These are phyloP conservation scores for Diachasmimorpha longicaudata DNA, from an alignment of 1,140 invertebrate genomes.

Conservation along the genomic window DNA sequence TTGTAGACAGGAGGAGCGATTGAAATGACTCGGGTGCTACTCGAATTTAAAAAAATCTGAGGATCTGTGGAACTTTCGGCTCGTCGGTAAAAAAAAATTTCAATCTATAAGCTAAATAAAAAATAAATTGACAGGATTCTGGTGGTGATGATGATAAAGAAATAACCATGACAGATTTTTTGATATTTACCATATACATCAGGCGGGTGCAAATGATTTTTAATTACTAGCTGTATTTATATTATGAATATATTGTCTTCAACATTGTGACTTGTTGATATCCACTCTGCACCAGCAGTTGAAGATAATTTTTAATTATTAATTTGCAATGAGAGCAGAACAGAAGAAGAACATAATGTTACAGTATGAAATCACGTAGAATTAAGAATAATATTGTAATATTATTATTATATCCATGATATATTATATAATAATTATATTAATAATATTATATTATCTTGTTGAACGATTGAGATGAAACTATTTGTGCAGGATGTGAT, in stretches of 20 bases:
- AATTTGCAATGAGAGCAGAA: not conserved
- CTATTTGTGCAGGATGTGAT: not conserved
- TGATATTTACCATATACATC: not conserved
- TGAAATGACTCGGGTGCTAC: not conserved
- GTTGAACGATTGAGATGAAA: not conserved
- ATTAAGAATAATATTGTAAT: not conserved
- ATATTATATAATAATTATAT: no score
- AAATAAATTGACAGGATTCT: not conserved
- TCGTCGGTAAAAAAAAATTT: not conserved
- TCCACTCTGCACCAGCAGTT: not conserved
- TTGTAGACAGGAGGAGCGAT: not conserved
- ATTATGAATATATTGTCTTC: not conserved
- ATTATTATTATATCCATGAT: no score
- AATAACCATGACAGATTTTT: slow-evolving; percentile 6
- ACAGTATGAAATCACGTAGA: not conserved
- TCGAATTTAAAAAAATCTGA: not conserved
- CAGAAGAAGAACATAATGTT: not conserved
- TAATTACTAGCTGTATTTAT: slow-evolving; percentile 5
- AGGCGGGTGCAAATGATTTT: not conserved
- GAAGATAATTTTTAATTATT: not conserved
- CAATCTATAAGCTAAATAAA: no score
- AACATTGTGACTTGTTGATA: not conserved
- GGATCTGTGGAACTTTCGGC: not conserved
- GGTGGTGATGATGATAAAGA: not conserved
- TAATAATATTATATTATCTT: no score